Evolutionary conservation across 1,140 invertebrate species (phyloP), one percentile per base, ranked within the genome.

Genomic region (Lepidurus apus): DNA sequence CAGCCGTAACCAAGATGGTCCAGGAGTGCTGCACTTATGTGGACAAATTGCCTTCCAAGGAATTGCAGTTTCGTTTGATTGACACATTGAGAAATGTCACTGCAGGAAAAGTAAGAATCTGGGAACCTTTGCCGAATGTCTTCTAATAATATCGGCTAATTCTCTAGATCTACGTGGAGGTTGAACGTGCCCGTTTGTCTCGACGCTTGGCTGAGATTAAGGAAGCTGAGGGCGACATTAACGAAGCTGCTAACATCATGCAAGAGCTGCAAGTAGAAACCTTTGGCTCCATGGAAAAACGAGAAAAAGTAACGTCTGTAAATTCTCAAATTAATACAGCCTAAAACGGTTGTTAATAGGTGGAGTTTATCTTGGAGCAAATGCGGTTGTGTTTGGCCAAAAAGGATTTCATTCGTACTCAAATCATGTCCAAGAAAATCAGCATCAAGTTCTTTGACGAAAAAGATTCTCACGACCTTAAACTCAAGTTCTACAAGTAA

Each of bases 371-470:
- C 79, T 86, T 99, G 78, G 98, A 99, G 86, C 98, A 99, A 87
- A 99, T 99, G 97, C 89, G 98, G 78, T 87, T 99, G 0, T 99
- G 97, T 85, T 86, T 99, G 42, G 92, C 94, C 1, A 98, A 97
- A 82, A 93, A 98, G 84, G 98, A 99, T 86, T 99, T 95, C 85
- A 93, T 99, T 79, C 91, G 97, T 53, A 98, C 97, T 7, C 96
- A 98, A 86, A 99, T 99, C 81, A 99, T 99, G 83, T 96, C 96
- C 8, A 99, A 99, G 85, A 99, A 99, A 86, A 98, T 99, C 80
- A 98, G 93, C 83, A 93, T 93, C 0, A 98, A 97, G 84, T 98
- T 97, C 85, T 99, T 99, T 87, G 95, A 96, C 77, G 95, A 96
- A 85, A 82, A 84, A 26, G 83, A 88, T 85, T 88, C 85, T 81